Evolutionary conservation across 1,140 invertebrate species (phyloP).

Genomic region (Zaprionus taronus): DNA sequence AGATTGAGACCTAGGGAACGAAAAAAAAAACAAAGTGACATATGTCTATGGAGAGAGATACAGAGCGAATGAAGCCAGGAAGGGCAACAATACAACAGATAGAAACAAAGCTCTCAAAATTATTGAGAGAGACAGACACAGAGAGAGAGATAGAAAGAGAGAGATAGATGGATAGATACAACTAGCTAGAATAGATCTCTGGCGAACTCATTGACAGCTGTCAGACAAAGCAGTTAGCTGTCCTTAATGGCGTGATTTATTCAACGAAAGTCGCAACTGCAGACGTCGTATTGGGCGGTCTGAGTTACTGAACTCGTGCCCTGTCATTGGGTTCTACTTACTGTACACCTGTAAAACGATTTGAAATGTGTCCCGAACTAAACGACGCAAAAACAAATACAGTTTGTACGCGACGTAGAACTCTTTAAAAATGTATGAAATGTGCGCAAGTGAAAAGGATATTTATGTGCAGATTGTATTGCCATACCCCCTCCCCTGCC

Average conservation of each 20-base stretch:
- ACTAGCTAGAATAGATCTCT: not conserved
- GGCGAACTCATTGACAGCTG: constrained; percentile 3
- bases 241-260: not conserved
- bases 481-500: not conserved
- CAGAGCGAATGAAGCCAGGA: not conserved
- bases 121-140: not conserved
- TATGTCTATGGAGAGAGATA: not conserved
- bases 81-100: not conserved
- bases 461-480: constrained; percentile 22
- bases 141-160: too few species aligned
- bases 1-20: not conserved
- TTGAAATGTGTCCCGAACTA: constrained; percentile 55
- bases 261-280: not conserved
- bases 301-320: not conserved
- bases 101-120: too few species aligned
- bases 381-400: constrained; percentile 48
- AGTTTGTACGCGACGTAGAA: not conserved
- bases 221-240: constrained; percentile 1
- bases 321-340: constrained; percentile 32
- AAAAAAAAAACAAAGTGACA: not conserved
- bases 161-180: not conserved
- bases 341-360: constrained; percentile 34
- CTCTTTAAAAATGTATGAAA: constrained; percentile 62
- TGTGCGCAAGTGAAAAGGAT: constrained; percentile 36
- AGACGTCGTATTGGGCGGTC: not conserved